These are phyloP conservation scores for Lepus americanus DNA, from an alignment of 2,113 vertebrate species.

Conservation along the genomic window DNA sequence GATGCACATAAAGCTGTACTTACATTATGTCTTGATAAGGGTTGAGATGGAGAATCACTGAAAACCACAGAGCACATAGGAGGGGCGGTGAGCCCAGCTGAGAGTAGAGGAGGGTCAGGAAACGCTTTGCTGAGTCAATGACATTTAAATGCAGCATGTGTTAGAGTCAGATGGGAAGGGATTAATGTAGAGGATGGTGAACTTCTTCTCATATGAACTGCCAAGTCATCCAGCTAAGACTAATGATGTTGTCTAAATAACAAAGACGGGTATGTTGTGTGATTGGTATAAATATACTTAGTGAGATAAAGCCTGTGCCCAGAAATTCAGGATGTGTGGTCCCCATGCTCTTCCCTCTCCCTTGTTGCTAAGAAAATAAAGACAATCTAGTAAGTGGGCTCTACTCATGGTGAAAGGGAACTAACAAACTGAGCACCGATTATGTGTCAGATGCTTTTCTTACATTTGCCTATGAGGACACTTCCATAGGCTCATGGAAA, in stretches of 20 bases:
- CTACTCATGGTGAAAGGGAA: neutral
- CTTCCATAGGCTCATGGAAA: too few species aligned
- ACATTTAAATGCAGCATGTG: neutral
- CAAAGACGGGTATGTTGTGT: neutral
- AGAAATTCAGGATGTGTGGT: neutral
- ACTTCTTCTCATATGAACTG: neutral
- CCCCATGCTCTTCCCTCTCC: neutral
- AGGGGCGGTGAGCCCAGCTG: neutral
- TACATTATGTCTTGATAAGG: neutral
- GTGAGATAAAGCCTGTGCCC: neutral
- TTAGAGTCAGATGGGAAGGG: neutral
- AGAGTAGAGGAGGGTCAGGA: neutral
- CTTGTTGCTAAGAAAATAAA: slow-evolving; percentile 20
- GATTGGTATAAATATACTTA: neutral
- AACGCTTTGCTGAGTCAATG: neutral
- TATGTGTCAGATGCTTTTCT: neutral
- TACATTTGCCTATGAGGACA: neutral
- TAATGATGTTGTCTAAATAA: neutral
- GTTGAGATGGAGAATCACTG: neutral
- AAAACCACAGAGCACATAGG: neutral
- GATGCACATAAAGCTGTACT: too few species aligned
- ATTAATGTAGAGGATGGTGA: neutral
- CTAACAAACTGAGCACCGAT: neutral
- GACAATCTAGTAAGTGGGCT: neutral
- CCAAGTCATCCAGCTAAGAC: neutral